Conservation (phyloP, 2,888 invertebrate species). For the Slavum lentiscoides region DNA sequence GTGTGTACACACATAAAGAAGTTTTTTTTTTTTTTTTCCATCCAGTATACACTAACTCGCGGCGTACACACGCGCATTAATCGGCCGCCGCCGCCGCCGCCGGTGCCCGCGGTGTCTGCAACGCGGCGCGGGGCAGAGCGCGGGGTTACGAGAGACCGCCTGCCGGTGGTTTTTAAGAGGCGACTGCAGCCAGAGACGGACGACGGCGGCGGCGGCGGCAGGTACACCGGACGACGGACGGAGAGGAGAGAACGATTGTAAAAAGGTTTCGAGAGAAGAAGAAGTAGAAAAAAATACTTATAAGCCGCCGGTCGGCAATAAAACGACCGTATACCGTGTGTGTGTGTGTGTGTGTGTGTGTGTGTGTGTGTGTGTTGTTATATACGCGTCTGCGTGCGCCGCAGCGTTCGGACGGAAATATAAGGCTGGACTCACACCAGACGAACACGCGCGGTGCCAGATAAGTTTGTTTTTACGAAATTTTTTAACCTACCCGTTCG, state of each 20-base stretch:
- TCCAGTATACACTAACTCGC: neutral
- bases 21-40: constrained; percentile 6
- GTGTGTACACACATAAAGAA: neutral
- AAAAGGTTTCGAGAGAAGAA: constrained; percentile 33
- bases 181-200: constrained; percentile 15
- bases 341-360: neutral
- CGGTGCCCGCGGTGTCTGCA: too few species aligned
- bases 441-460: neutral
- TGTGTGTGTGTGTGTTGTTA: neutral
- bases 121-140: neutral
- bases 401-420: constrained; percentile 29
- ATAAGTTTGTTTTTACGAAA: too few species aligned
- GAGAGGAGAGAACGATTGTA: constrained; percentile 6
- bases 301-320: constrained; percentile 34
- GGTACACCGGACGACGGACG: too few species aligned
- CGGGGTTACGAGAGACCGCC: constrained; percentile 35
- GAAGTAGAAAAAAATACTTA: neutral
- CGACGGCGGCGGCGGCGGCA: neutral
- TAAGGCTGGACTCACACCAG: constrained; percentile 43
- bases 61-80: constrained; percentile 29
- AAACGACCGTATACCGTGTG: constrained; percentile 24
- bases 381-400: neutral
- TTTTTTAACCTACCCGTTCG: too few species aligned
- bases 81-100: constrained; percentile 11
- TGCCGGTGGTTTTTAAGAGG: constrained; percentile 48